Percentiles rank a stretch among this genome's conserved stretches.
phyloP scores from a whole-genome alignment of 2,888 invertebrate genomes.

The Pristionchus entomophagus region DNA sequence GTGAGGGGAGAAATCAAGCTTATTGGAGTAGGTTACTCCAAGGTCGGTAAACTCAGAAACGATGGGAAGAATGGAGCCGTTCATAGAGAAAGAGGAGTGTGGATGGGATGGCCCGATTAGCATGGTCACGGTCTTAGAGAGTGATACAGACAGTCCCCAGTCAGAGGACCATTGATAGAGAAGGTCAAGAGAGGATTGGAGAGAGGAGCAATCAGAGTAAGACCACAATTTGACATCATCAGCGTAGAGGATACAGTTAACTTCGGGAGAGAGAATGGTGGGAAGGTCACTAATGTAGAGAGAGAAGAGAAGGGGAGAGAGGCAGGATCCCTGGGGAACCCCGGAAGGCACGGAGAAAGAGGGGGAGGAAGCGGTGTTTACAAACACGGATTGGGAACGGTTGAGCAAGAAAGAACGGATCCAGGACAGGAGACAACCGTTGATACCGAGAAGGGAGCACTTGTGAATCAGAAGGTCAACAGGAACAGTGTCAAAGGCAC shows the following conservation, averaged over 20 bases:
- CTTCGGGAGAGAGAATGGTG: not conserved
- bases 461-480: not conserved
- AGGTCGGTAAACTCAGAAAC: not conserved
- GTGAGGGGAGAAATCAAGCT: not conserved
- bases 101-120: not conserved
- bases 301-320: not conserved
- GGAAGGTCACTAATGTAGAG: slow-evolving; percentile 25
- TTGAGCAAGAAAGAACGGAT: not conserved
- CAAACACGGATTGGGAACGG: not conserved
- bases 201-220: not conserved
- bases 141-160: not conserved
- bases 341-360: not conserved
- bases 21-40: slow-evolving; percentile 4
- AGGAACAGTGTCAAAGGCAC: not conserved
- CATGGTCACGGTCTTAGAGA: not conserved
- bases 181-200: not conserved
- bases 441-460: not conserved
- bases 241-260: slow-evolving; percentile 9
- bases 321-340: slow-evolving; percentile 13
- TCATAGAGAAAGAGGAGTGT: not conserved
- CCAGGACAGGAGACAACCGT: not conserved
- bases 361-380: not conserved
- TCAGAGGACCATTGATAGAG: not conserved
- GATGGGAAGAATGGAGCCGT: not conserved
- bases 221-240: slow-evolving; percentile 12